Evolutionary conservation across 2,888 invertebrate genomes (phyloP).

Genomic region (Apocheima hispidaria): DNA sequence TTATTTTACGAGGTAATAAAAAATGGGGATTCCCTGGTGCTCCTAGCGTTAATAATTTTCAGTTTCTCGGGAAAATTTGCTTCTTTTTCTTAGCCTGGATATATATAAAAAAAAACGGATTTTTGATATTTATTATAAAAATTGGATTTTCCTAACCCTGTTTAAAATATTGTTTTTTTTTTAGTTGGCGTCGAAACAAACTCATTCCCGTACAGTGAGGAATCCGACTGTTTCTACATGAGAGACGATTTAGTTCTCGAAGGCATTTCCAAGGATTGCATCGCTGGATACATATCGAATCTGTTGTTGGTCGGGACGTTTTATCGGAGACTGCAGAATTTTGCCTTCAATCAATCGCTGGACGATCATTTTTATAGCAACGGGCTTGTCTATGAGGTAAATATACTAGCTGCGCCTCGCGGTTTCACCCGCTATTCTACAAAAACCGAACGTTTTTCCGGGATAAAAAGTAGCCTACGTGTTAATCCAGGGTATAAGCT

Average conservation of each 20-base stretch:
- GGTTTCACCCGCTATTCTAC: too few relatives aligned
- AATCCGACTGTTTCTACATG: constrained; percentile 75
- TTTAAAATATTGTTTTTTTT: constrained; percentile 45
- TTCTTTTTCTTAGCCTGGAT: too few relatives aligned
- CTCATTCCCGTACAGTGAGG: constrained; percentile 79
- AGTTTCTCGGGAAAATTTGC: too few relatives aligned
- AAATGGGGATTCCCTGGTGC: too few relatives aligned
- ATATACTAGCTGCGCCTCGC: too few relatives aligned
- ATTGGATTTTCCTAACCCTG: not conserved
- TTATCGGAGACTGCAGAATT: constrained; percentile 73
- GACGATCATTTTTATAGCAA: constrained; percentile 72
- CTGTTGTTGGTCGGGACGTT: constrained; percentile 75
- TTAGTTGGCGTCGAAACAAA: constrained; percentile 87
- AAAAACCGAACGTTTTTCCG: too few relatives aligned
- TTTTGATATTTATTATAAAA: too few relatives aligned
- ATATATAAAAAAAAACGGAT: too few relatives aligned
- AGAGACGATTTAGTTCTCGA: constrained; percentile 74
- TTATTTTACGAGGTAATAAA: too few relatives aligned
- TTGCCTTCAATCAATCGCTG: constrained; percentile 69
- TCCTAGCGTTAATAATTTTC: too few relatives aligned
- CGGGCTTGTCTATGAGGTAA: constrained; percentile 81
- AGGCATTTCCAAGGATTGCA: constrained; percentile 75
- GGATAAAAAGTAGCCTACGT: too few relatives aligned
- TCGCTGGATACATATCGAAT: constrained; percentile 70
- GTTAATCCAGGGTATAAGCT: too few relatives aligned